Percentiles rank a stretch among this genome's conserved stretches.
Evolutionary conservation across 2,797 vertebrate species (phyloP).

Genomic region (Nasua narica): DNA sequence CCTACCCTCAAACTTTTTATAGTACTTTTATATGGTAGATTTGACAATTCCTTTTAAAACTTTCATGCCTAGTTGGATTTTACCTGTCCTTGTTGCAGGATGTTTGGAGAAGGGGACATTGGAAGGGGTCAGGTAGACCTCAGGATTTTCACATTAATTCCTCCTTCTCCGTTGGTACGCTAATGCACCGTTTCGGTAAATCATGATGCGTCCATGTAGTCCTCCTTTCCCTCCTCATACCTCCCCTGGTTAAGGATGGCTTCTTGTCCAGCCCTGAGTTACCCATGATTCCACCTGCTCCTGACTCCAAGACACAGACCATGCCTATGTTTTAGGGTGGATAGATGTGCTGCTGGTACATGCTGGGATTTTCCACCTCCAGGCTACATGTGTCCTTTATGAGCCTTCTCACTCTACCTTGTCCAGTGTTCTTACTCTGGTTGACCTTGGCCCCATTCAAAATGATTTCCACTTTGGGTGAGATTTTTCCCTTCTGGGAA

Average conservation of each 20-base stretch:
- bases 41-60: background rate
- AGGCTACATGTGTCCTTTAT: rapidly evolving
- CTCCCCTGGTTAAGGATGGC: background rate
- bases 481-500: background rate
- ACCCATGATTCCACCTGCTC: background rate
- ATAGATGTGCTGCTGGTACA: background rate
- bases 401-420: background rate
- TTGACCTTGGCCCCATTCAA: background rate
- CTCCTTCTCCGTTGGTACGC: background rate
- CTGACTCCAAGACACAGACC: background rate
- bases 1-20: background rate
- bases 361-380: background rate
- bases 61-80: background rate
- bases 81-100: background rate
- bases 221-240: background rate
- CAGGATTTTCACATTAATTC: background rate
- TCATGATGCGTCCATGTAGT: rapidly evolving
- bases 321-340: background rate
- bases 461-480: background rate
- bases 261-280: background rate
- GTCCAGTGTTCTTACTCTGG: background rate
- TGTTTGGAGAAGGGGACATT: background rate
- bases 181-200: background rate
- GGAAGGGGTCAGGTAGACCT: background rate
- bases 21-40: background rate